A percentile compares a stretch with the other conserved stretches of the same genome.
phyloP scores from a whole-genome alignment of 2,797 vertebrate species.

The Acanthurus lineatus region DNA sequence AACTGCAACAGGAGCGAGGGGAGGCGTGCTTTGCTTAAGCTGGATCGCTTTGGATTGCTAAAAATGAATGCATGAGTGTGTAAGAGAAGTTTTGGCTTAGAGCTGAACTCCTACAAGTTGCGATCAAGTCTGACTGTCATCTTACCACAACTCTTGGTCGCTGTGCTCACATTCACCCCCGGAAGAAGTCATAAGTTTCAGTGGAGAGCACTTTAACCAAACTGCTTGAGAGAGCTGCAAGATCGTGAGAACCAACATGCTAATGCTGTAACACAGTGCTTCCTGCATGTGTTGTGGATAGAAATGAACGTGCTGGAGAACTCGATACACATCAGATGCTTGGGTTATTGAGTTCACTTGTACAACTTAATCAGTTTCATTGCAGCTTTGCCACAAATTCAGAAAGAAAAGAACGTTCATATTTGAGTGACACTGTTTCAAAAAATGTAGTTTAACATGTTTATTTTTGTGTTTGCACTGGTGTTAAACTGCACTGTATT shows the following conservation, averaged over 20 bases:
- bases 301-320: conserved; percentile 38
- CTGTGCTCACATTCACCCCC: conserved; percentile 41
- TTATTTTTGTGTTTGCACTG: no score
- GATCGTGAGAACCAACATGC: conserved; percentile 59
- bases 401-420: no score
- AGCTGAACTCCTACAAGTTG: conserved; percentile 40
- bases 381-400: no score
- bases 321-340: not conserved
- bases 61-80: conserved; percentile 9
- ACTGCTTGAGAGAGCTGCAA: conserved; percentile 27
- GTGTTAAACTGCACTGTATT: no score
- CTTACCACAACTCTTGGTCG: conserved; percentile 51
- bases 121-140: conserved; percentile 63
- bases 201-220: conserved; percentile 39
- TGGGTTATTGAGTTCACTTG: no score
- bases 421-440: no score
- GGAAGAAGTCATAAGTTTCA: conserved; percentile 66
- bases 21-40: conserved; percentile 2
- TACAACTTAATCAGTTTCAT: no score
- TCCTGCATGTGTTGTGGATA: conserved; percentile 17
- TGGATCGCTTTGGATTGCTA: conserved; percentile 1
- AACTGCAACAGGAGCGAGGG: conserved; percentile 41
- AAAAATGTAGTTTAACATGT: no score
- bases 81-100: conserved; percentile 27
- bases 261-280: conserved; percentile 23